Evolutionary conservation across 1,140 invertebrate species (phyloP).

Genomic region (Leptinotarsa defecta): DNA sequence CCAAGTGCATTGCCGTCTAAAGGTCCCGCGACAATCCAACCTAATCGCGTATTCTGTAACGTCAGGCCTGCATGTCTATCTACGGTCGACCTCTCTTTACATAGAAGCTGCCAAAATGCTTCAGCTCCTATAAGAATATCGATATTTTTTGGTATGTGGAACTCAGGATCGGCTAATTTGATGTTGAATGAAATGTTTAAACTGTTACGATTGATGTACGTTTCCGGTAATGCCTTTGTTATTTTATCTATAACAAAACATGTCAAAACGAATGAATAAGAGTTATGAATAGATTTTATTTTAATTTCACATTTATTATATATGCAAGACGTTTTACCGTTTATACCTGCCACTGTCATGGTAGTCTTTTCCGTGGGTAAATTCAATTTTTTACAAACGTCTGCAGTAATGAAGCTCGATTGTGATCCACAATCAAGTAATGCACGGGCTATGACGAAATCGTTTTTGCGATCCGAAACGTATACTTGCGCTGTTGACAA

Average conservation of each 20-base stretch:
- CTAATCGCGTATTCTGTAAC: too few species aligned
- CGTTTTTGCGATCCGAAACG: too few species aligned
- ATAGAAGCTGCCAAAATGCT: slow-evolving; percentile 11
- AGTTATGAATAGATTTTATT: background rate
- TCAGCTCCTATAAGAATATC: slow-evolving; percentile 24
- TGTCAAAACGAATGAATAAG: background rate
- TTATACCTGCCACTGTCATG: too few species aligned
- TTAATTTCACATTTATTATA: slow-evolving; percentile 7
- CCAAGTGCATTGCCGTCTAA: background rate
- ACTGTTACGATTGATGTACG: background rate
- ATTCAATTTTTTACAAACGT: background rate
- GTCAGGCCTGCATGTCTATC: background rate
- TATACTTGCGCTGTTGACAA: too few species aligned
- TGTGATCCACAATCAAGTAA: too few species aligned
- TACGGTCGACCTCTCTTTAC: background rate
- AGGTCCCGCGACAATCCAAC: background rate
- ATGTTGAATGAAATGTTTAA: background rate
- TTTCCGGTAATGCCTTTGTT: slow-evolving; percentile 11
- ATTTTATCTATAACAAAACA: slow-evolving; percentile 7
- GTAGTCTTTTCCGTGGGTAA: too few species aligned
- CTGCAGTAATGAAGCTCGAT: background rate
- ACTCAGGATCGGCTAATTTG: slow-evolving; percentile 16
- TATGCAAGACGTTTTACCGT: too few species aligned
- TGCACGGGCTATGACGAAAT: too few species aligned
- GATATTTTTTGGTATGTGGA: slow-evolving; percentile 1